Evolutionary conservation across 2,888 invertebrate species (phyloP), one percentile per base, ranked within the genome.

Genomic region (Eugnorisma glareosa): DNA sequence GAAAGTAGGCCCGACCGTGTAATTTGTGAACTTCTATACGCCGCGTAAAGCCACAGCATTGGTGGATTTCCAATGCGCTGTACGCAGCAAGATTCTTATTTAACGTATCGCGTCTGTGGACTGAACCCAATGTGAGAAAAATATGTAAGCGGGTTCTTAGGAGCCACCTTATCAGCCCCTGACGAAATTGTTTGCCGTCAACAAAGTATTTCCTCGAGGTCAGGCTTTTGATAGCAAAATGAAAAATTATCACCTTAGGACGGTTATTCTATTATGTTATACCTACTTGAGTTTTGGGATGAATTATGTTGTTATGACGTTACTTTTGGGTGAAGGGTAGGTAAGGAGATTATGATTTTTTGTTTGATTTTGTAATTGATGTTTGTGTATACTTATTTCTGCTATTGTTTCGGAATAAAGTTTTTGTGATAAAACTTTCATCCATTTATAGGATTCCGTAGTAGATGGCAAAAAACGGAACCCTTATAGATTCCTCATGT

Each of bases 101-200:
- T 24, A 8, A 21, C 31, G 13, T 21, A 7, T 1, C 24, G 37
- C 31, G 1, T 64, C 11, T 79, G 48, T 35, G 21, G 11, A 75
- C 24, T 28, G 0, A 43, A 11, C 75, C 28, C 82, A 35, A 66
- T 24, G 31, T 68, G 43, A 73, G 68, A 77, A 85, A 86, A 86
- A 80, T 75, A 81, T 77, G 48, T 77, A 77, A 67, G 69, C 69
- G 75, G 77, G 76, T 75, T 67, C 61, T 35, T 35, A 61, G 40
- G 37, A 66, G 54, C 75, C 54, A 13, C 75, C 75, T 82, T 87
- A 83, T 88, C 86, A 72, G 71, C 7, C 66, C 31, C 67, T 75
- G 76, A 88, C 81, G 72, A 88, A 88, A 88, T 88, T 83, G 86
- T 86, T 84, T 82, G 84, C 75, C 84, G 79, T 75, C 81, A 81